Percentiles rank a stretch among this genome's conserved stretches.
These are phyloP conservation scores for Cydia pomonella DNA, from an alignment of 1,140 invertebrate species.

Conservation along the genomic window DNA sequence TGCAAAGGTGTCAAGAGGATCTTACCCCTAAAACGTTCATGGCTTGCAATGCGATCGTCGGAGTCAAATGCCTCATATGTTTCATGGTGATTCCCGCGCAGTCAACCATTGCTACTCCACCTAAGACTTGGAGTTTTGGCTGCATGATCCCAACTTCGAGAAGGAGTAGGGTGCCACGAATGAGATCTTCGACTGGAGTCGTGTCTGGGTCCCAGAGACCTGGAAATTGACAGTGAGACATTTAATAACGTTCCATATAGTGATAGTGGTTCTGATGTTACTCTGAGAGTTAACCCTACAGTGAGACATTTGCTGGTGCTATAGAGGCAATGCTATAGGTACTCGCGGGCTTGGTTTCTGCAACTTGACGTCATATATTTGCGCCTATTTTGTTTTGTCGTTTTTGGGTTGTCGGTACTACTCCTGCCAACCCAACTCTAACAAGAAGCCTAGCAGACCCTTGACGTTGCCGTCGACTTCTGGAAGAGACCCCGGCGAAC, in stretches of 20 bases:
- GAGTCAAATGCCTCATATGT: constrained; percentile 87
- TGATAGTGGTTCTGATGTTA: neutral
- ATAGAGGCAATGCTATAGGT: too few relatives aligned
- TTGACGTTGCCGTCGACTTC: too few relatives aligned
- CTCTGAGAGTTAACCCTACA: neutral
- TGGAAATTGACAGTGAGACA: constrained; percentile 38
- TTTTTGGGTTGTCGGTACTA: too few relatives aligned
- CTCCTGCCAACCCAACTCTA: too few relatives aligned
- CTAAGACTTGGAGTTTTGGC: constrained; percentile 66
- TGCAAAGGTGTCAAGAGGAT: too few relatives aligned
- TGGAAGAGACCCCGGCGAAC: too few relatives aligned
- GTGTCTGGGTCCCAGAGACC: constrained; percentile 60
- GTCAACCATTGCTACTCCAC: constrained; percentile 84
- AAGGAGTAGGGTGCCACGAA: constrained; percentile 57
- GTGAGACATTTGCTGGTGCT: neutral
- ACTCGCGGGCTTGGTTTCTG: too few relatives aligned
- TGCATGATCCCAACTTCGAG: constrained; percentile 68
- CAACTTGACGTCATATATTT: too few relatives aligned
- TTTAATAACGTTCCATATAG: neutral
- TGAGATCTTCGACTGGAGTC: constrained; percentile 54
- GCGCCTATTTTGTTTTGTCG: too few relatives aligned
- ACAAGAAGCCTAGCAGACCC: too few relatives aligned
- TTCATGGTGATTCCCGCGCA: constrained; percentile 84
- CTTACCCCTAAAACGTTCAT: constrained; percentile 86
- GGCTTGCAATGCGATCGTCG: constrained; percentile 82